Evolutionary conservation across 2,797 vertebrate genomes (phyloP).

Genomic region (Enoplosus armatus): DNA sequence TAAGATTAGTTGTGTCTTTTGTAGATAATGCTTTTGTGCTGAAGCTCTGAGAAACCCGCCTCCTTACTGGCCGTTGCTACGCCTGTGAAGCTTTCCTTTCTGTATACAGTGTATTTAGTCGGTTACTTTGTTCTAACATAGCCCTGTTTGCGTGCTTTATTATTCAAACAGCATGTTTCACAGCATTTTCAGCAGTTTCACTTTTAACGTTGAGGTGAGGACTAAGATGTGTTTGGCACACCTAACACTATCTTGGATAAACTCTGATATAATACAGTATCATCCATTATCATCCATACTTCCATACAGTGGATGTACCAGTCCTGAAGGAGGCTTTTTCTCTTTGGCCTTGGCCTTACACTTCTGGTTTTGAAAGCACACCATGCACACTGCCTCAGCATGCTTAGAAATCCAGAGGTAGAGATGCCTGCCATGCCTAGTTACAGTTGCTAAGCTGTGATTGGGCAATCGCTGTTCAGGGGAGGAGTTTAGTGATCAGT

Average conservation of each 20-base stretch:
- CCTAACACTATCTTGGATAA: neutral
- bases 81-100: slow-evolving; percentile 11
- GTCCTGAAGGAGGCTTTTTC: neutral
- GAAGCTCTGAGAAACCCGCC: neutral
- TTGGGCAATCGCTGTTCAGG: neutral
- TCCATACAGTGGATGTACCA: neutral
- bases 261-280: neutral
- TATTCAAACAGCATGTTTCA: neutral
- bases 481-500: neutral
- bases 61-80: neutral
- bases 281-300: too few relatives aligned
- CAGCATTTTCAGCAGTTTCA: too few relatives aligned
- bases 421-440: neutral
- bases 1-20: neutral
- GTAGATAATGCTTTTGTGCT: neutral
- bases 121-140: neutral
- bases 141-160: neutral
- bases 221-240: neutral
- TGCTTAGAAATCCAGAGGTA: neutral
- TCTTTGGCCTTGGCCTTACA: neutral
- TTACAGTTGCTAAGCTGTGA: neutral
- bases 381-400: neutral
- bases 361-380: neutral
- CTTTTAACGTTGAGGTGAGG: neutral
- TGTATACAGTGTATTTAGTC: neutral